Evolutionary conservation across 2,797 vertebrate genomes (phyloP).

Genomic region (Sebastes oblongus): DNA sequence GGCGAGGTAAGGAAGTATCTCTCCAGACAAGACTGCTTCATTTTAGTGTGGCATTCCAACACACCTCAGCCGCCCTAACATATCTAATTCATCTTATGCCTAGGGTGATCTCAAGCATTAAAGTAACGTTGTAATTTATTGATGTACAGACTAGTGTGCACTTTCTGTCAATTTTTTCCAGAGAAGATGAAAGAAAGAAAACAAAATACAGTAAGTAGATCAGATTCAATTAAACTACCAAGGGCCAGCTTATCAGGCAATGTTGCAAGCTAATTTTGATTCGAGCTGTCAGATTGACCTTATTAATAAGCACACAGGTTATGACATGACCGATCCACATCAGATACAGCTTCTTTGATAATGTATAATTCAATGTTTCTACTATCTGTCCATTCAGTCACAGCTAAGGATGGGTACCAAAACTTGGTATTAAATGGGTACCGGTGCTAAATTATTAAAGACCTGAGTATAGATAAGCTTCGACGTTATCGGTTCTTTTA

Average conservation of each 20-base stretch:
- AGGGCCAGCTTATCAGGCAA: not conserved
- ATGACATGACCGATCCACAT: not conserved
- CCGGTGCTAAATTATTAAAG: no score
- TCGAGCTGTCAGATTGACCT: not conserved
- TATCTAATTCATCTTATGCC: conserved; percentile 31
- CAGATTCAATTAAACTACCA: not conserved
- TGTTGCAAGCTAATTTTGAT: not conserved
- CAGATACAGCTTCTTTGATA: not conserved
- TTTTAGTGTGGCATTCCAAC: conserved; percentile 22
- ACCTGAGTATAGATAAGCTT: no score
- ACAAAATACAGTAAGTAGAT: not conserved
- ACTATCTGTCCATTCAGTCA: not conserved
- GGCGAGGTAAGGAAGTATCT: conserved; percentile 7
- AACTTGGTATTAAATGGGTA: no score
- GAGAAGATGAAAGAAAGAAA: not conserved
- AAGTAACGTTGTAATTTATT: conserved; percentile 36
- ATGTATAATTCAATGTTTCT: not conserved
- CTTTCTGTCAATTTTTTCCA: not conserved
- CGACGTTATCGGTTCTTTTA: no score
- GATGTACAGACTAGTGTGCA: conserved; percentile 11
- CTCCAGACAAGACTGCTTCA: not conserved
- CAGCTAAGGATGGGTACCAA: not conserved
- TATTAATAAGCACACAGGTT: not conserved
- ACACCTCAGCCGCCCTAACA: conserved; percentile 23
- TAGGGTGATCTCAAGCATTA: conserved; percentile 17